Percentiles rank a stretch among this genome's conserved stretches.
Conservation (phyloP, 2,888 invertebrate species). For the Bruchidius siliquastri region DNA sequence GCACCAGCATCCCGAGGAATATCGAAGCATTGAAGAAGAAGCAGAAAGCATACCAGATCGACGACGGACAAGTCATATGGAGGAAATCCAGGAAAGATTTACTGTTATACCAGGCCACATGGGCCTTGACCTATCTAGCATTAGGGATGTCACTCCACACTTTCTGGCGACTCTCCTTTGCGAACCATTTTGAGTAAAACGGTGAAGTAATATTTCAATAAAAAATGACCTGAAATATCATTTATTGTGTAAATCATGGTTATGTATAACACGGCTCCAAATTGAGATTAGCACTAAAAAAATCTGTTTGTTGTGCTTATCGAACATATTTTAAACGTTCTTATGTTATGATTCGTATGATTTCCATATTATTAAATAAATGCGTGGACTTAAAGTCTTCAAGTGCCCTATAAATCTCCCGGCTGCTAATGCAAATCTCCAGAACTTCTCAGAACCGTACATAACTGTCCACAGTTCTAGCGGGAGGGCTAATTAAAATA, state of each 20-base stretch:
- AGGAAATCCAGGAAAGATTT: constrained; percentile 3
- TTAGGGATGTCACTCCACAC: constrained; percentile 6
- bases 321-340: too few relatives aligned
- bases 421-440: neutral
- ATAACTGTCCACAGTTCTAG: neutral
- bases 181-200: constrained; percentile 6
- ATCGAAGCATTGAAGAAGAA: constrained; percentile 2
- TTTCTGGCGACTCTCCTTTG: constrained; percentile 2
- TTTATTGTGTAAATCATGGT: too few relatives aligned
- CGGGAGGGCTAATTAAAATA: neutral
- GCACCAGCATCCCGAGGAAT: neutral
- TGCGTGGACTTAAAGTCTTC: neutral
- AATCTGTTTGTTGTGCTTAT: too few relatives aligned
- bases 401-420: neutral
- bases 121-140: neutral
- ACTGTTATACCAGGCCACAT: constrained; percentile 3
- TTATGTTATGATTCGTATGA: too few relatives aligned
- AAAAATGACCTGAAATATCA: too few relatives aligned
- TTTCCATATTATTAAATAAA: neutral
- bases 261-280: too few relatives aligned
- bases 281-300: too few relatives aligned
- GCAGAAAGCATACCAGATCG: constrained; percentile 10
- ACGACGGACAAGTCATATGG: constrained; percentile 13
- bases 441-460: neutral
- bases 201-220: neutral